Evolutionary conservation across 1,140 invertebrate species (phyloP).

Genomic region (Babylonia areolata): DNA sequence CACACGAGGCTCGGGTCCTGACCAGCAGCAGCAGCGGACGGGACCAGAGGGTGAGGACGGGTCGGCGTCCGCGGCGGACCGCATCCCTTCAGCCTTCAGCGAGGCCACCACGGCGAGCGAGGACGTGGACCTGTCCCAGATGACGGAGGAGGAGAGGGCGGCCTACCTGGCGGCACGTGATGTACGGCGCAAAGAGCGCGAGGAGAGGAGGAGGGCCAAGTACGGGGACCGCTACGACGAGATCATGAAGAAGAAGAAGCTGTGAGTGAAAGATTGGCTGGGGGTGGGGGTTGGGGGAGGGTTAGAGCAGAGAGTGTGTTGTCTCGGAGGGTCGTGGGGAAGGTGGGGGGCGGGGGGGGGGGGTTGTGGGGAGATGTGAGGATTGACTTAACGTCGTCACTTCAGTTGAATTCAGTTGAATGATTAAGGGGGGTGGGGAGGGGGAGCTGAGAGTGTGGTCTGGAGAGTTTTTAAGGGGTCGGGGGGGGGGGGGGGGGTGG

Average conservation of each 20-base stretch:
- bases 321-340: not conserved
- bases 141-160: slow-evolving; percentile 68
- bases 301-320: too few species aligned
- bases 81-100: slow-evolving; percentile 46
- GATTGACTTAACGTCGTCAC: too few species aligned
- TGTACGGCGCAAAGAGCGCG: slow-evolving; percentile 49
- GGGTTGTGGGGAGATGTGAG: too few species aligned
- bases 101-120: slow-evolving; percentile 58
- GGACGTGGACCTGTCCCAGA: slow-evolving; percentile 57
- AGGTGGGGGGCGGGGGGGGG: not conserved
- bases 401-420: too few species aligned
- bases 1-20: too few species aligned
- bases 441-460: too few species aligned
- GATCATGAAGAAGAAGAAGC: slow-evolving; percentile 59
- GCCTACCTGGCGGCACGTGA: slow-evolving; percentile 56
- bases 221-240: slow-evolving; percentile 68
- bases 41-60: not conserved
- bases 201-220: slow-evolving; percentile 60
- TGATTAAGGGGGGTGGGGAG: too few species aligned
- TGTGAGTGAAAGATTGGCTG: slow-evolving; percentile 46
- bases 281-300: not conserved
- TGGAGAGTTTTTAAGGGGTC: too few species aligned
- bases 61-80: not conserved
- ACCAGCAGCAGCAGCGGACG: not conserved
- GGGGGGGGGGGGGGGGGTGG: too few species aligned